Evolutionary conservation across 2,797 vertebrate species (phyloP).

Genomic region (Lindbergichthys nudifrons): DNA sequence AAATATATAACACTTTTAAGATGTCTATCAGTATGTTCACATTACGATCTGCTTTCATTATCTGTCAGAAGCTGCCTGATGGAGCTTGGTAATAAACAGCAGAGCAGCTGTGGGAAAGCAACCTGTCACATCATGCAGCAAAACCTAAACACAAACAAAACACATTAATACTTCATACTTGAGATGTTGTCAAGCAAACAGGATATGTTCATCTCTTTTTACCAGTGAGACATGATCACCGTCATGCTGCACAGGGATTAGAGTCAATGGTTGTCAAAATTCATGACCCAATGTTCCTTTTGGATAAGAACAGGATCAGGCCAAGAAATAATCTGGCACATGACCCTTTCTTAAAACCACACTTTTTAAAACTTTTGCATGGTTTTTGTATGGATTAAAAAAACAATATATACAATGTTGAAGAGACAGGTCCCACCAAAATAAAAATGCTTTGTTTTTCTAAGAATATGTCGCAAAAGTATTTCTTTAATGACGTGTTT

Average conservation of each 20-base stretch:
- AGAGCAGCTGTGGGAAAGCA: conserved; percentile 13
- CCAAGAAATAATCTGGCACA: neutral
- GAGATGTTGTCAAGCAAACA: neutral
- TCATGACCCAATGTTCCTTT: neutral
- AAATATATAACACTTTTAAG: neutral
- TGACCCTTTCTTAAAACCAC: neutral
- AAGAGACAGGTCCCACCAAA: neutral
- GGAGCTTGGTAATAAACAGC: conserved; percentile 21
- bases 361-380: too few species aligned
- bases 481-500: neutral
- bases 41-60: conserved; percentile 14
- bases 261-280: conserved; percentile 2
- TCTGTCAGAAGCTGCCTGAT: conserved; percentile 27
- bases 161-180: neutral
- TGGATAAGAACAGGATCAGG: conserved; percentile 13
- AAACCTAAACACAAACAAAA: neutral
- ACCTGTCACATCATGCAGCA: conserved; percentile 4
- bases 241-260: neutral
- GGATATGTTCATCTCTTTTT: neutral
- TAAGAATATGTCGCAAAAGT: neutral
- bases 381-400: neutral
- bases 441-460: too few species aligned
- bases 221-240: neutral
- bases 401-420: neutral
- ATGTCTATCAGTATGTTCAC: conserved; percentile 24